phyloP scores from a whole-genome alignment of 2,888 invertebrate species.

The Drosophila differens region DNA sequence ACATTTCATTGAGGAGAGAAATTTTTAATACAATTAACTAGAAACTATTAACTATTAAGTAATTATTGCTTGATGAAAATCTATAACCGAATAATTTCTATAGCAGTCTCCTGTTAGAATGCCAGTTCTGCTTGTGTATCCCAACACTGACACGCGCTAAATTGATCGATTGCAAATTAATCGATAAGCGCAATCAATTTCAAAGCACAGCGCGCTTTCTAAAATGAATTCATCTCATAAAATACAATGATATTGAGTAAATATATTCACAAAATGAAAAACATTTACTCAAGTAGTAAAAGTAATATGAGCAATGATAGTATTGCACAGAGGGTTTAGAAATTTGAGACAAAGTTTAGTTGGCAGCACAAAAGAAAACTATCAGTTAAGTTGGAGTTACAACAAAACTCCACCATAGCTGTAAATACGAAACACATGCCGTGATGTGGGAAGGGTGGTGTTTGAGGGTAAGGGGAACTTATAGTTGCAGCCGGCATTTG shows the following conservation, averaged over 20 bases:
- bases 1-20: not conserved
- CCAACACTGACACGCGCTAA: constrained; percentile 20
- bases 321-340: not conserved
- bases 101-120: fast-evolving
- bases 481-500: constrained; percentile 74
- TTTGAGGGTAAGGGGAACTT: constrained; percentile 16
- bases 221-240: not conserved
- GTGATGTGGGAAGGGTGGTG: constrained; percentile 8
- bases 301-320: constrained; percentile 7
- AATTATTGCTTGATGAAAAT: not conserved
- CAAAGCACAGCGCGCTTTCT: constrained; percentile 3
- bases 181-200: constrained; percentile 20
- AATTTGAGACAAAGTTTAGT: constrained; percentile 13
- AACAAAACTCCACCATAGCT: constrained; percentile 34
- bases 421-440: constrained; percentile 56
- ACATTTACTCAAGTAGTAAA: not conserved
- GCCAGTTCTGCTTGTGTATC: not conserved
- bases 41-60: not conserved
- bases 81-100: not conserved
- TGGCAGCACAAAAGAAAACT: constrained; percentile 30
- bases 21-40: not conserved
- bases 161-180: not conserved
- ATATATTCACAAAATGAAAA: constrained; percentile 4
- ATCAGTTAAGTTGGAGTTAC: constrained; percentile 39
- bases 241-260: not conserved